Conservation (phyloP, 2,113 vertebrate species). For the Ameiurus melas region DNA sequence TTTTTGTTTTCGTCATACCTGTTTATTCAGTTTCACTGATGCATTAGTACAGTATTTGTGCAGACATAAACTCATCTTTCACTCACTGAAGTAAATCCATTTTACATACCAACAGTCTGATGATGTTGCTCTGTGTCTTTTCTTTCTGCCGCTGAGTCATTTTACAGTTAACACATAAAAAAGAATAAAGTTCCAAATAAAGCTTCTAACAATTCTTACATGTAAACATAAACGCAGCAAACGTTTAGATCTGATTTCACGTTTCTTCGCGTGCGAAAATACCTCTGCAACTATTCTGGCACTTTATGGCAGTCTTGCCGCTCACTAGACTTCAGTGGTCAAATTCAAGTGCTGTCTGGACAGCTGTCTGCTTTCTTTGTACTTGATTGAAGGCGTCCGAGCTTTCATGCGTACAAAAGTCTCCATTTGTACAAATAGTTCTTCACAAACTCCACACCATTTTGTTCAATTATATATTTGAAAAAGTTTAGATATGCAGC, state of each 20-base stretch:
- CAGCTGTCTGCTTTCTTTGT: slow-evolving; percentile 75
- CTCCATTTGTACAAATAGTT: slow-evolving; percentile 37
- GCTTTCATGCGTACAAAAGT: slow-evolving; percentile 49
- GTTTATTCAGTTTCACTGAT: slow-evolving; percentile 41
- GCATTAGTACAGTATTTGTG: slow-evolving; percentile 4
- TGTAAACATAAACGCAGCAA: slow-evolving; percentile 3
- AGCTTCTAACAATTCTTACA: background rate
- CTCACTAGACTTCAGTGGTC: slow-evolving; percentile 82
- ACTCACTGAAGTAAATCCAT: background rate
- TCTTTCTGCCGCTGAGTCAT: slow-evolving; percentile 6
- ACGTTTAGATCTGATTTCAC: background rate
- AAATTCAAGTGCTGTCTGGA: slow-evolving; percentile 86
- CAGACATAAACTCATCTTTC: background rate
- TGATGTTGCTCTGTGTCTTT: background rate
- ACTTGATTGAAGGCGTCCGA: slow-evolving; percentile 72
- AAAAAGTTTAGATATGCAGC: background rate
- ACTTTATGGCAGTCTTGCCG: slow-evolving; percentile 77
- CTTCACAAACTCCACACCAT: background rate
- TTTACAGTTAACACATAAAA: slow-evolving; percentile 21
- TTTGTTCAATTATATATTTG: background rate
- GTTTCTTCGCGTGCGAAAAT: slow-evolving; percentile 57
- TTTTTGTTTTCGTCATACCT: slow-evolving; percentile 11
- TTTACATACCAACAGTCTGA: slow-evolving; percentile 2
- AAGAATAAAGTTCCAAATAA: slow-evolving; percentile 1
- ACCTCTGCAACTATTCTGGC: slow-evolving; percentile 62